phyloP scores from a whole-genome alignment of 2,888 invertebrate species.

The Hesperia comma region DNA sequence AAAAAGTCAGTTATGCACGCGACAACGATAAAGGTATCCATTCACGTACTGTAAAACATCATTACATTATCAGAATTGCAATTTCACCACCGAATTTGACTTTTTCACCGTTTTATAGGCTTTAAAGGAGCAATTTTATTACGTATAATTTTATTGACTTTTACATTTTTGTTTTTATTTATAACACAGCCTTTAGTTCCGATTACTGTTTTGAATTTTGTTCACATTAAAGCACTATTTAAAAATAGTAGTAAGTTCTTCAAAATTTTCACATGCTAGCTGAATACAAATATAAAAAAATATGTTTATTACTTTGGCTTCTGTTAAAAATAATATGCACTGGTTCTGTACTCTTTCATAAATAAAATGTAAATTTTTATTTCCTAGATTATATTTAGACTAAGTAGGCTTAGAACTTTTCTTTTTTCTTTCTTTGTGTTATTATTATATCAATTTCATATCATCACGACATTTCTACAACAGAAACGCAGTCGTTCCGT shows the following conservation, averaged over 20 bases:
- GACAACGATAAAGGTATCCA: slow-evolving; percentile 12
- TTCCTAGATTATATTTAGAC: slow-evolving; percentile 1
- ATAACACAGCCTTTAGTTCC: no score
- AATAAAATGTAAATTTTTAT: neutral
- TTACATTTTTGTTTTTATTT: no score
- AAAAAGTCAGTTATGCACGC: slow-evolving; percentile 44
- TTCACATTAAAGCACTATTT: no score
- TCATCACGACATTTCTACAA: slow-evolving; percentile 48
- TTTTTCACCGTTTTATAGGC: slow-evolving; percentile 4
- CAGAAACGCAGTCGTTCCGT: slow-evolving; percentile 77
- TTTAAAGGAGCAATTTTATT: neutral
- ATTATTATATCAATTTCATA: slow-evolving; percentile 29
- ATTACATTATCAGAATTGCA: slow-evolving; percentile 10
- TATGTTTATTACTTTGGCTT: neutral
- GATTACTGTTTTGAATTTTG: no score
- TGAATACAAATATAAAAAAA: no score
- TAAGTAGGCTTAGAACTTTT: neutral
- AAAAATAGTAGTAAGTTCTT: no score
- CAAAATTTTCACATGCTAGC: no score
- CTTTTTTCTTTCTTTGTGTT: slow-evolving; percentile 11
- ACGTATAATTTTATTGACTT: neutral
- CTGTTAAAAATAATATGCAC: neutral
- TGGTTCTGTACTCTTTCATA: neutral
- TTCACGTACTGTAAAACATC: slow-evolving; percentile 20
- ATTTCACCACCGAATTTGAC: slow-evolving; percentile 13